Base-by-base conservation (phyloP, 2,888 invertebrate genomes). In the Magallana nippona region DNA sequence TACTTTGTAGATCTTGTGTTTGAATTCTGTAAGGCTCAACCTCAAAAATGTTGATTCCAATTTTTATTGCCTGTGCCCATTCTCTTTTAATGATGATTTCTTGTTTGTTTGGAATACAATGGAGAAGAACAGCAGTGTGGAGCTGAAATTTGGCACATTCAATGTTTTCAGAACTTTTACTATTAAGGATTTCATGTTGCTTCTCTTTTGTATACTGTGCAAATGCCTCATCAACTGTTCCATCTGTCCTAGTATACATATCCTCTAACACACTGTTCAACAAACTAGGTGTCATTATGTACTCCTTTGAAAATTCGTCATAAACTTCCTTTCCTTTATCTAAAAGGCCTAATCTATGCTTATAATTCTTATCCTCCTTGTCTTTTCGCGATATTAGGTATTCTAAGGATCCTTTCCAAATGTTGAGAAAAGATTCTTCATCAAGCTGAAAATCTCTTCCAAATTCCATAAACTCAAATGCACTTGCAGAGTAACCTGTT, bases 401-500 rank as follows among this genome's bases (percentile, higher is more conserved):
- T 63, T 63, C 63, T n/a, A 81, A 19, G n/a, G 81, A 81, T 15
- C 63, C 19, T 19, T 81, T 81, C 63, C 63, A 81, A 11, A 62
- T 55, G 32, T 55, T 81, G n/a, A 1, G 55, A 19, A 62, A 81
- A 17, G 55, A 62, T 63, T 55, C 62, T 55, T 81, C 27, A 55
- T 81, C n/a, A 44, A 63, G 55, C 56, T 81, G 27, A 62, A 15
- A 63, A 55, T 62, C 55, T 15, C 17, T 27, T 81, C 10, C n/a
- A 19, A 62, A 56, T 19, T 55, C 10, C 1, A 1, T 27, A 27
- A 1, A 27, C 27, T 27, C 27, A 63, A 63, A 63, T 55, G 81
- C 81, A 63, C 55, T 55, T 62, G 81, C 55, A 19, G 81, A 63
- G 55, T 63, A 81, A 13, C 81, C 81, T 81, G 81, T n/a, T 55